A percentile compares a stretch with the other conserved stretches of the same genome.
These are phyloP conservation scores for Heliconius cydno DNA, from an alignment of 2,888 invertebrate genomes.

Conservation along the genomic window DNA sequence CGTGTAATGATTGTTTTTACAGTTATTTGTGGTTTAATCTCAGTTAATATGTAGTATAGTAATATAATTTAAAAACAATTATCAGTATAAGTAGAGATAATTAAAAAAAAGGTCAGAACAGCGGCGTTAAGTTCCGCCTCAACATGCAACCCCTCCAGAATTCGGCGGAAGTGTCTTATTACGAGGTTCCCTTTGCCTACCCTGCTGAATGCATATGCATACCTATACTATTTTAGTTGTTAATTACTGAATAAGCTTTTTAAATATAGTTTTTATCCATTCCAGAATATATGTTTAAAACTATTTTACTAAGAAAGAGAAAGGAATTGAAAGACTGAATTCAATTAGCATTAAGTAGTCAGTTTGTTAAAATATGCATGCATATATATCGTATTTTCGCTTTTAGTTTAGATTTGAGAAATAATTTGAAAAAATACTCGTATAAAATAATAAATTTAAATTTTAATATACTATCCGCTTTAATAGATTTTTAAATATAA, in stretches of 20 bases:
- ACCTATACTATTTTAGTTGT: background rate
- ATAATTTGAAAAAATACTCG: background rate
- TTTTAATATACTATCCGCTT: too few species aligned
- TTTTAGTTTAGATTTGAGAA: background rate
- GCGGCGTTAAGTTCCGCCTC: too few species aligned
- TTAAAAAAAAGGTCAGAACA: too few species aligned
- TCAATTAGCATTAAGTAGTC: too few species aligned
- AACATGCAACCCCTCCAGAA: too few species aligned
- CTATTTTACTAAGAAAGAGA: background rate
- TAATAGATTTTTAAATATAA: too few species aligned
- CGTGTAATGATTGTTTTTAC: background rate
- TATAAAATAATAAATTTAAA: background rate
- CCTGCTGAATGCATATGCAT: too few species aligned
- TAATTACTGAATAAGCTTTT: background rate
- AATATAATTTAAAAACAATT: background rate
- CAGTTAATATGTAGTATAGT: background rate
- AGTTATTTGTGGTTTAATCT: background rate
- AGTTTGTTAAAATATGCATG: too few species aligned
- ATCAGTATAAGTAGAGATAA: background rate
- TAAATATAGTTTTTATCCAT: too few species aligned
- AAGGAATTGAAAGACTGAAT: background rate
- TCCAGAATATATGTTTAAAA: too few species aligned
- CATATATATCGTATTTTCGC: background rate
- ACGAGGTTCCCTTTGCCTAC: too few species aligned
- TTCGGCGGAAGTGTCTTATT: too few species aligned